Evolutionary conservation across 2,888 invertebrate genomes (phyloP), one percentile per base, ranked within the genome.

Genomic region (Leptinotarsa tumamoca): DNA sequence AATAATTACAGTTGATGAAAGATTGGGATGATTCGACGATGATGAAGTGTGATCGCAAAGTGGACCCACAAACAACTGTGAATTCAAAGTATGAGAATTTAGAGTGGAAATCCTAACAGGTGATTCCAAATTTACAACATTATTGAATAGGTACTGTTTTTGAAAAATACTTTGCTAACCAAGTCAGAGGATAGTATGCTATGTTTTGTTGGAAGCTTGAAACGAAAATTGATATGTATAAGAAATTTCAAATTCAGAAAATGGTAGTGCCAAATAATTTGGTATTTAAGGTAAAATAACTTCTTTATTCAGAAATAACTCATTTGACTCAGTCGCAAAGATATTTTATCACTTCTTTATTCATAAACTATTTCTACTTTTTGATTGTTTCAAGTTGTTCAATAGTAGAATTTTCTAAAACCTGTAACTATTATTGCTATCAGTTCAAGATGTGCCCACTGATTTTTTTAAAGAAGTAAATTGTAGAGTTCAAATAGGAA

Each of bases 361-460:
- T 33, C 33, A 33, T 63, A 15, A 58, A 58, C 15, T 58, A 17
- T 23, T 58, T 58, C 58, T 58, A 58, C 23, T 27, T 58, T 23
- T 58, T 58, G 58, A 58, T 33, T 63, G 27, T 63, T 63, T 33
- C 18, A 15, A n/a, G n/a, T 63, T 43, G 17, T 63, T n/a, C 27
- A 43, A n/a, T 27, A 63, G n/a, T 43, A 63, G 17, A 63, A 17
- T 63, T 63, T n/a, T 33, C 63, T 63, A 63, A 27, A 63, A 33
- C 33, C 63, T n/a, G 33, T 33, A 63, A n/a, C n/a, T 63, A 33
- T 63, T 63, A 63, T 63, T 63, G 63, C 63, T 63, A 63, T 63
- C 17, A 63, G 63, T 33, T 63, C 33, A 63, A 63, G 63, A 63
- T 33, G 63, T 43, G 63, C 63, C 63, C 63, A 63, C 43, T 63